Conservation (phyloP, 2,797 vertebrate genomes). For the Notoglanidium macrostoma region DNA sequence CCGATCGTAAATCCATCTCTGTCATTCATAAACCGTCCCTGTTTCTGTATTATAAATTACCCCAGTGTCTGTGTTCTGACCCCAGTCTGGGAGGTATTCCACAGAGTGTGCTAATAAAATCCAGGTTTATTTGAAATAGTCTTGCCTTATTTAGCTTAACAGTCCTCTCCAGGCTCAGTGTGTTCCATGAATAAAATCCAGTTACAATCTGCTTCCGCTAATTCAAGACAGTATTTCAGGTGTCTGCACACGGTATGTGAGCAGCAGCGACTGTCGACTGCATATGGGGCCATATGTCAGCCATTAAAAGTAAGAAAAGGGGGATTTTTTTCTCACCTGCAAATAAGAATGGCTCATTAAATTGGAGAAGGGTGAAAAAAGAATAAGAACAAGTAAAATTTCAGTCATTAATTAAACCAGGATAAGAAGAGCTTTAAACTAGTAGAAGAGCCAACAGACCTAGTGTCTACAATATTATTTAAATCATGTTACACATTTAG, state of each 20-base stretch:
- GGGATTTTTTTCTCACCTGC: background rate
- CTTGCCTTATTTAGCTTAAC: background rate
- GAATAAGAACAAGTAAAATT: background rate
- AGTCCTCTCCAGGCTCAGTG: background rate
- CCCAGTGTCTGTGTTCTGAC: background rate
- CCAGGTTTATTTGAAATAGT: background rate
- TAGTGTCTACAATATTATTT: background rate
- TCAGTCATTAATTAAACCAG: background rate
- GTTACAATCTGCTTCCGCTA: constrained; percentile 1
- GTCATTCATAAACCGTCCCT: background rate
- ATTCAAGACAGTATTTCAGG: background rate
- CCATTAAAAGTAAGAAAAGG: background rate
- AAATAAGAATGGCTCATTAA: constrained; percentile 5
- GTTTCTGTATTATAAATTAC: constrained; percentile 1
- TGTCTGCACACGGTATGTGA: background rate
- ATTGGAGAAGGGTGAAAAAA: background rate
- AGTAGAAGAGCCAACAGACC: background rate
- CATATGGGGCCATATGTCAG: constrained; percentile 1
- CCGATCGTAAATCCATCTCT: background rate
- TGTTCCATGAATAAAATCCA: constrained; percentile 2
- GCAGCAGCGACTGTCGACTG: background rate
- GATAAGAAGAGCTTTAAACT: too few species aligned
- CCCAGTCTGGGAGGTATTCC: background rate
- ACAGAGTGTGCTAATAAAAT: background rate
- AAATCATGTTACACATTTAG: background rate